These are phyloP conservation scores for Threskiornis aethiopicus DNA, from an alignment of 2,797 vertebrate genomes.

Conservation along the genomic window DNA sequence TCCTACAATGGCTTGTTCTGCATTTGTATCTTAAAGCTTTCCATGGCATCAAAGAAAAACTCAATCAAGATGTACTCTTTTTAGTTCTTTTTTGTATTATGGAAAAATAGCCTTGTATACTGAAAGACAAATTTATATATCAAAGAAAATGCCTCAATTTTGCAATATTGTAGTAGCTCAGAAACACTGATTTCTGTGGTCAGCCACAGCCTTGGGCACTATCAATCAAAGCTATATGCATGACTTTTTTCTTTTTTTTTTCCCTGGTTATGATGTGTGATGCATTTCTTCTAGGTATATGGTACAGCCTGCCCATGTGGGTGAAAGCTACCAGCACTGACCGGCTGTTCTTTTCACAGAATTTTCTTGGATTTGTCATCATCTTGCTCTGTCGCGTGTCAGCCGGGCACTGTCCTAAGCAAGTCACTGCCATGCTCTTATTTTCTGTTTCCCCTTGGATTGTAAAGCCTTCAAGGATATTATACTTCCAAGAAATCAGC, in stretches of 20 bases:
- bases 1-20: not conserved
- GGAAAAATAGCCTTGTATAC: not conserved
- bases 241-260: not conserved
- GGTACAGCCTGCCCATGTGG: not conserved
- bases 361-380: not conserved
- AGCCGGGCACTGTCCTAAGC: not conserved
- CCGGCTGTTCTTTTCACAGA: not conserved
- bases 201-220: not conserved
- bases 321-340: not conserved
- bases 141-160: not conserved
- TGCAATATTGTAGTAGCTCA: not conserved
- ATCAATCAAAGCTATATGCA: not conserved
- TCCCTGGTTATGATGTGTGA: not conserved
- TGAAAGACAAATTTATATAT: not conserved
- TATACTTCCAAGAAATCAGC: not conserved
- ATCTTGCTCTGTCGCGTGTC: not conserved
- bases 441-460: not conserved
- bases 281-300: not conserved
- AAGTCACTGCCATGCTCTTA: not conserved
- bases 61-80: not conserved
- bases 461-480: not conserved
- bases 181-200: not conserved
- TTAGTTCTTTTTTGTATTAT: not conserved
- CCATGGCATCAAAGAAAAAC: not conserved
- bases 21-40: not conserved